phyloP scores from a whole-genome alignment of 2,113 vertebrate species.

The Ranitomeya variabilis region DNA sequence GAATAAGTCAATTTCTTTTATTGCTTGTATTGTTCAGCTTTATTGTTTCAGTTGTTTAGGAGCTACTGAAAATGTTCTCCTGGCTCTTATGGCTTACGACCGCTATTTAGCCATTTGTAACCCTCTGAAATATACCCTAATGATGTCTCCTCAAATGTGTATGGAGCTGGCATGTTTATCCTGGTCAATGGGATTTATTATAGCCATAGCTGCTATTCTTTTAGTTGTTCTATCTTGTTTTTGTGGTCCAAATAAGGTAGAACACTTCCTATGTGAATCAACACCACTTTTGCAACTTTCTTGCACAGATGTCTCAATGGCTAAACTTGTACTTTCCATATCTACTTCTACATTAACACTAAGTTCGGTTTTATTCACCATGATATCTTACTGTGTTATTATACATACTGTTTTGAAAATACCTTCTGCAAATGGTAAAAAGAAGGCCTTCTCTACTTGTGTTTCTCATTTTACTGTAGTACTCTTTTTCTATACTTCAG shows the following conservation, averaged over 20 bases:
- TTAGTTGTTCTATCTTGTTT: constrained; percentile 18
- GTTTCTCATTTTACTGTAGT: constrained; percentile 23
- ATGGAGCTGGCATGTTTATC: not conserved
- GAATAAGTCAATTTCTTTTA: constrained; percentile 57
- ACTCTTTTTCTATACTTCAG: constrained; percentile 6
- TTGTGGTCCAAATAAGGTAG: constrained; percentile 35
- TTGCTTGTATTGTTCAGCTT: constrained; percentile 62
- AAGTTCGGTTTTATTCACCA: constrained; percentile 7
- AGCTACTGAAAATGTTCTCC: constrained; percentile 48
- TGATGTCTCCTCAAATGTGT: constrained; percentile 52
- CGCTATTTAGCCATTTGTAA: constrained; percentile 58
- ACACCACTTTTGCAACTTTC: constrained; percentile 42
- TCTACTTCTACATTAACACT: constrained; percentile 15
- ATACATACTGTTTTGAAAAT: constrained; percentile 10
- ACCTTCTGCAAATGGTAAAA: constrained; percentile 11
- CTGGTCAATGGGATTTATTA: not conserved
- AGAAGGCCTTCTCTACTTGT: constrained; percentile 42
- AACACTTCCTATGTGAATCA: constrained; percentile 40
- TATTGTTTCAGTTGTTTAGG: constrained; percentile 65
- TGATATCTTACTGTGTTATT: constrained; percentile 31
- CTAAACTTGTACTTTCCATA: constrained; percentile 13
- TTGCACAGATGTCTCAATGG: not conserved
- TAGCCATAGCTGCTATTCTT: not conserved
- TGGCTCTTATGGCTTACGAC: constrained; percentile 54
- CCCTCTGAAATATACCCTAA: constrained; percentile 33